Conservation (phyloP, 2,113 vertebrate species). For the Triplophysa rosa region DNA sequence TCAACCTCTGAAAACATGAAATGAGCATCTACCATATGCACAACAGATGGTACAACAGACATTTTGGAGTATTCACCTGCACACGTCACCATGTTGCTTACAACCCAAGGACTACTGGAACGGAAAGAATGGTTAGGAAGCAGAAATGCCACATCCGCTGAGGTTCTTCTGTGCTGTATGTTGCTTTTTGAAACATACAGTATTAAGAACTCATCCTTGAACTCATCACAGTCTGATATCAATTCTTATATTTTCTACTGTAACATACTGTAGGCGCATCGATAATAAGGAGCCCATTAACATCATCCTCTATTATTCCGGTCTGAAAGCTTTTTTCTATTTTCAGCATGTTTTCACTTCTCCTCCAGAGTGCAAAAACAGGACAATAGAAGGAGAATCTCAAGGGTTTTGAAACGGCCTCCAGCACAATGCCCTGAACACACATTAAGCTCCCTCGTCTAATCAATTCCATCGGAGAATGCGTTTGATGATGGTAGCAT, state of each 20-base stretch:
- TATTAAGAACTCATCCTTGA: slow-evolving; percentile 17
- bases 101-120: slow-evolving; percentile 13
- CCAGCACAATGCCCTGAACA: slow-evolving; percentile 27
- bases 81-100: neutral
- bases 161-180: slow-evolving; percentile 11
- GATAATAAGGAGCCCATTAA: slow-evolving; percentile 13
- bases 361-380: neutral
- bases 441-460: slow-evolving; percentile 29
- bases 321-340: slow-evolving; percentile 6
- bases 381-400: slow-evolving; percentile 10
- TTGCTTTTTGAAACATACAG: neutral
- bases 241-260: slow-evolving; percentile 15
- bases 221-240: slow-evolving; percentile 8
- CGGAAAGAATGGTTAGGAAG: neutral
- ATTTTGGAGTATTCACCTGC: slow-evolving; percentile 10
- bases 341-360: slow-evolving; percentile 6
- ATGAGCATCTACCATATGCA: slow-evolving; percentile 12
- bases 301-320: neutral
- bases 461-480: slow-evolving; percentile 20
- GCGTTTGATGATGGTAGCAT: slow-evolving; percentile 2
- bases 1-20: slow-evolving; percentile 11
- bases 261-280: neutral
- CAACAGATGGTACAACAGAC: slow-evolving; percentile 27
- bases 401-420: slow-evolving; percentile 21
- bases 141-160: slow-evolving; percentile 5